Percentiles rank a stretch among this genome's conserved stretches.
These are phyloP conservation scores for Stylophora pistillata DNA, from an alignment of 64 coral and sea anemone genomes.

Conservation along the genomic window DNA sequence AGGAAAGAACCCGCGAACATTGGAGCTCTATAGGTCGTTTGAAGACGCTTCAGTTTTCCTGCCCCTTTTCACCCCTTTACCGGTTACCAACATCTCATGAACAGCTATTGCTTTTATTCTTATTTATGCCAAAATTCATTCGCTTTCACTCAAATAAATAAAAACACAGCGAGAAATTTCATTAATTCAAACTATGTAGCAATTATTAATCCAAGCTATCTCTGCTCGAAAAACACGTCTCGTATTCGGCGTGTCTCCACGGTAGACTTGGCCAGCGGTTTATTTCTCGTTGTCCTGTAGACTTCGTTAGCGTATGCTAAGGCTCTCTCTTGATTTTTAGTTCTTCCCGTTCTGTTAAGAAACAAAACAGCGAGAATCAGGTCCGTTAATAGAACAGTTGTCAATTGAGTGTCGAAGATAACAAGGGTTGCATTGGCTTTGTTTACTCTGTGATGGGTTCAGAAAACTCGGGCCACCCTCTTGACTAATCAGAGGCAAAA, in stretches of 20 bases:
- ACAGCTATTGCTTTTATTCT: neutral
- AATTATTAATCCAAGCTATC: slow-evolving; percentile 41
- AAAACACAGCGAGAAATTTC: neutral
- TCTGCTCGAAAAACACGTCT: slow-evolving; percentile 90
- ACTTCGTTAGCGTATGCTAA: slow-evolving; percentile 76
- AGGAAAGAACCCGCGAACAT: too few relatives aligned
- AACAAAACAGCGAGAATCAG: neutral
- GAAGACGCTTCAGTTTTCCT: too few relatives aligned
- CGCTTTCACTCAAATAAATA: slow-evolving; percentile 25
- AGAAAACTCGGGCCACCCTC: too few relatives aligned
- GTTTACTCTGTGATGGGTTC: too few relatives aligned
- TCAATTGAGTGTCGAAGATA: neutral
- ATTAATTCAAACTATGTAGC: neutral
- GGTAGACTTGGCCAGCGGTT: slow-evolving; percentile 71
- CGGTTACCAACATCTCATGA: too few relatives aligned
- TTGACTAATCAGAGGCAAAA: too few relatives aligned
- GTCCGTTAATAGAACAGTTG: too few relatives aligned
- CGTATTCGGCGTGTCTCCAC: slow-evolving; percentile 80
- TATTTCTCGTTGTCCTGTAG: slow-evolving; percentile 61
- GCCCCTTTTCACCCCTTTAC: too few relatives aligned
- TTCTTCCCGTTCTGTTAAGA: slow-evolving; percentile 42
- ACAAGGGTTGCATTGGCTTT: too few relatives aligned
- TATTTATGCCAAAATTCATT: neutral
- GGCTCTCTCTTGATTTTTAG: slow-evolving; percentile 52
- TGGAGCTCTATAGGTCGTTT: too few relatives aligned